Conservation (phyloP, 1,140 invertebrate species). For the Aphis gossypii region DNA sequence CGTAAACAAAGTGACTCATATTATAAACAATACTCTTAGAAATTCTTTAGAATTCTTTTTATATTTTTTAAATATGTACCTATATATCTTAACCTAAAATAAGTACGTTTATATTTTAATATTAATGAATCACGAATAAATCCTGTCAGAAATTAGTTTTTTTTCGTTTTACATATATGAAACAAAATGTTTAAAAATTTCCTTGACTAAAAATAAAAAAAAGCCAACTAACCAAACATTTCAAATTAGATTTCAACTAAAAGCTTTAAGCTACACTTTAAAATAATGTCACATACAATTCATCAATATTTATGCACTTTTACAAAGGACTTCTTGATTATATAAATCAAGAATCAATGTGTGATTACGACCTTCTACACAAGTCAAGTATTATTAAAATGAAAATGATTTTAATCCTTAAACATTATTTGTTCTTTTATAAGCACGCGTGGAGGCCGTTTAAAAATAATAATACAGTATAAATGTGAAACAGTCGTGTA, state of each 20-base stretch:
- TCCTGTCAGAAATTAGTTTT: background rate
- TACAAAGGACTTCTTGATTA: background rate
- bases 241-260: too few species aligned
- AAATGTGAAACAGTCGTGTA: background rate
- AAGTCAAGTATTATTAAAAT: background rate
- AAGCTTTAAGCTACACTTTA: background rate
- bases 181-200: background rate
- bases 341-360: background rate
- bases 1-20: background rate
- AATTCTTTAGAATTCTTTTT: background rate
- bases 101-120: background rate
- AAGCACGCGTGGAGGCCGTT: background rate
- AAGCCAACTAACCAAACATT: background rate
- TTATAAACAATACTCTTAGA: background rate
- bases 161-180: background rate
- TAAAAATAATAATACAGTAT: background rate
- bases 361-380: background rate
- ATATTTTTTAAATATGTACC: background rate
- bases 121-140: background rate
- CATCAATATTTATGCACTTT: background rate
- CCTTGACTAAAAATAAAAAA: background rate
- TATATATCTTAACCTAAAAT: background rate
- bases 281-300: background rate
- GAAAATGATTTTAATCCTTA: background rate
- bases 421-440: background rate